A percentile compares a stretch with the other conserved stretches of the same genome.
These are phyloP conservation scores for Ephestia elutella DNA, from an alignment of 1,140 invertebrate species.

Conservation along the genomic window DNA sequence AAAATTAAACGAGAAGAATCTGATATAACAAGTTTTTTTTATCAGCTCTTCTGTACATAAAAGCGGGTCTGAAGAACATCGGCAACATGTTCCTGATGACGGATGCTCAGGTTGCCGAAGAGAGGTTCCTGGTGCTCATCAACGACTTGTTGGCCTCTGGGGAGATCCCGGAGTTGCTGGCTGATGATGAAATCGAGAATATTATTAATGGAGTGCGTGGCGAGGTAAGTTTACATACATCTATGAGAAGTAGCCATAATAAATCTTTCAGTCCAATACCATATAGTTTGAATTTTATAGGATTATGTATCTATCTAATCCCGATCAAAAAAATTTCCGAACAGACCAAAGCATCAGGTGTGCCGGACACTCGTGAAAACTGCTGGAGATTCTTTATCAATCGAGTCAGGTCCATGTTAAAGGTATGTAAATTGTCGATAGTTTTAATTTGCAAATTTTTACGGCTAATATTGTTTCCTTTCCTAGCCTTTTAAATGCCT, in stretches of 20 bases:
- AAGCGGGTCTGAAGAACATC: slow-evolving; percentile 90
- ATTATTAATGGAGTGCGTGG: slow-evolving; percentile 86
- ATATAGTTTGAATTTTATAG: too few relatives aligned
- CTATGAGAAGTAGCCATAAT: too few relatives aligned
- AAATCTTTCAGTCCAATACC: too few relatives aligned
- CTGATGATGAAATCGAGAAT: slow-evolving; percentile 94
- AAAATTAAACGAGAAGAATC: too few relatives aligned
- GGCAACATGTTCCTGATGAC: slow-evolving; percentile 94
- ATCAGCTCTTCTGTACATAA: slow-evolving; percentile 85
- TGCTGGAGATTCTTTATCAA: slow-evolving; percentile 98
- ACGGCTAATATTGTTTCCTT: too few relatives aligned
- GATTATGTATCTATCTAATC: too few relatives aligned
- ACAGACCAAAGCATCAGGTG: slow-evolving; percentile 80
- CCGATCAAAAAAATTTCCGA: too few relatives aligned
- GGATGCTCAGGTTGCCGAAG: slow-evolving; percentile 93
- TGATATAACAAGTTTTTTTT: slow-evolving; percentile 15
- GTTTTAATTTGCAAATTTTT: too few relatives aligned
- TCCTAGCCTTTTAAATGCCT: too few relatives aligned
- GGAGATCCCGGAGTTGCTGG: slow-evolving; percentile 92
- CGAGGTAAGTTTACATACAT: slow-evolving; percentile 78
- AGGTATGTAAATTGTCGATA: slow-evolving; percentile 49
- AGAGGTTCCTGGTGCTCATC: slow-evolving; percentile 92
- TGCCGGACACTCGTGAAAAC: slow-evolving; percentile 91
- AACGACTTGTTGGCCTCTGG: slow-evolving; percentile 96
- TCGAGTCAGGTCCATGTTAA: slow-evolving; percentile 83